These are phyloP conservation scores for Portunus trituberculatus DNA, from an alignment of 1,140 invertebrate genomes.

Conservation along the genomic window DNA sequence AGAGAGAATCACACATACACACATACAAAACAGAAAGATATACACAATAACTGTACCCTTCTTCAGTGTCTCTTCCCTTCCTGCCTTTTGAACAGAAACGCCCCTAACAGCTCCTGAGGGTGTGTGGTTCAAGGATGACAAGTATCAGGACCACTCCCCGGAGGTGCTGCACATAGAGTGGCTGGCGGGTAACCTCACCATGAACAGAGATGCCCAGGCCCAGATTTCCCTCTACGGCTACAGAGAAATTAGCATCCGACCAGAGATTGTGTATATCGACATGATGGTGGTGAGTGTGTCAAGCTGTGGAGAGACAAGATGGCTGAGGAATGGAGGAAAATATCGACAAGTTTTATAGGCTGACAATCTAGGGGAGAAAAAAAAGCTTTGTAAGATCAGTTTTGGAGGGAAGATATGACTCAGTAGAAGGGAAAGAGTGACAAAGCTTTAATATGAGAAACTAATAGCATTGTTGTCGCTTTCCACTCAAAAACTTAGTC, in stretches of 20 bases:
- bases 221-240: slow-evolving; percentile 93
- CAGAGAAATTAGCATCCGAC: slow-evolving; percentile 88
- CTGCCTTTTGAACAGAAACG: slow-evolving; percentile 85
- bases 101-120: slow-evolving; percentile 91
- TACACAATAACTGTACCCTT: neutral
- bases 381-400: too few relatives aligned
- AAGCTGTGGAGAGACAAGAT: neutral
- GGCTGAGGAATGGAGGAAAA: too few relatives aligned
- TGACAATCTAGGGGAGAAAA: too few relatives aligned
- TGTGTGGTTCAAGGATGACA: slow-evolving; percentile 89
- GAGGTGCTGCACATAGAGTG: slow-evolving; percentile 89
- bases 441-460: too few relatives aligned
- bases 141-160: slow-evolving; percentile 87
- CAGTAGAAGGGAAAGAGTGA: too few relatives aligned
- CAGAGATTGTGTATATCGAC: slow-evolving; percentile 85
- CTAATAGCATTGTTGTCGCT: too few relatives aligned
- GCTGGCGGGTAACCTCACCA: slow-evolving; percentile 91
- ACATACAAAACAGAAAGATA: too few relatives aligned
- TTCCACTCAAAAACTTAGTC: too few relatives aligned
- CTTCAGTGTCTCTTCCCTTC: neutral
- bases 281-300: slow-evolving; percentile 81
- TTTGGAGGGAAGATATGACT: too few relatives aligned
- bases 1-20: too few relatives aligned
- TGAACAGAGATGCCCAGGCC: slow-evolving; percentile 87
- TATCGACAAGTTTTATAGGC: too few relatives aligned